phyloP scores from a whole-genome alignment of 2,888 invertebrate species.

The Ophraella communa region DNA sequence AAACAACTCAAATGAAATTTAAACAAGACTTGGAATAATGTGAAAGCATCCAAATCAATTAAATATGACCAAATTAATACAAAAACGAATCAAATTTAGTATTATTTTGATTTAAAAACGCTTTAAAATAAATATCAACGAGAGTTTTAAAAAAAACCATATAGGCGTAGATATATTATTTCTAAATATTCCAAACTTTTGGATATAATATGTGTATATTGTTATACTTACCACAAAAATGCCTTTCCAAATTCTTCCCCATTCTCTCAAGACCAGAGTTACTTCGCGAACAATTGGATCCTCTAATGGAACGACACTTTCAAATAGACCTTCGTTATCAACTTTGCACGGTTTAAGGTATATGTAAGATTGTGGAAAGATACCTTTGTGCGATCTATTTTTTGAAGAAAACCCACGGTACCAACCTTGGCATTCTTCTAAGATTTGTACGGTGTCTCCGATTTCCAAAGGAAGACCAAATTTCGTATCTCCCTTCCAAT shows the following conservation, averaged over 20 bases:
- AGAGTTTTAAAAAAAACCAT: too few species aligned
- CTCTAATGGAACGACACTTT: slow-evolving; percentile 75
- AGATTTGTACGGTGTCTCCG: slow-evolving; percentile 90
- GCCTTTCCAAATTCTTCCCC: slow-evolving; percentile 92
- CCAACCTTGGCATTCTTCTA: slow-evolving; percentile 92
- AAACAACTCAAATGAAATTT: too few species aligned
- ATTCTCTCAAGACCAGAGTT: slow-evolving; percentile 89
- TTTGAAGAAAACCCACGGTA: slow-evolving; percentile 86
- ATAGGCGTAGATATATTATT: too few species aligned
- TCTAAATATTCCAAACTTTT: too few species aligned
- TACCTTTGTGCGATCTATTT: slow-evolving; percentile 69
- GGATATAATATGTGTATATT: too few species aligned
- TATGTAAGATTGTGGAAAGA: slow-evolving; percentile 85
- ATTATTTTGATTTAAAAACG: too few species aligned
- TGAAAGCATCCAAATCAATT: too few species aligned
- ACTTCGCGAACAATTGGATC: slow-evolving; percentile 92
- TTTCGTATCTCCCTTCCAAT: slow-evolving; percentile 84
- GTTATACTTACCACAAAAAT: slow-evolving; percentile 80
- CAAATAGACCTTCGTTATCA: slow-evolving; percentile 81
- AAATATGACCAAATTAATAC: too few species aligned
- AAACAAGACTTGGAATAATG: too few species aligned
- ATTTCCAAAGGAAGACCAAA: slow-evolving; percentile 85
- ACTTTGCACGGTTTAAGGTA: slow-evolving; percentile 78
- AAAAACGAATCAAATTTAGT: too few species aligned
- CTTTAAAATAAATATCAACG: too few species aligned